Evolutionary conservation across 2,113 vertebrate species (phyloP), one percentile per base, ranked within the genome.

Genomic region (Eclectus roratus): DNA sequence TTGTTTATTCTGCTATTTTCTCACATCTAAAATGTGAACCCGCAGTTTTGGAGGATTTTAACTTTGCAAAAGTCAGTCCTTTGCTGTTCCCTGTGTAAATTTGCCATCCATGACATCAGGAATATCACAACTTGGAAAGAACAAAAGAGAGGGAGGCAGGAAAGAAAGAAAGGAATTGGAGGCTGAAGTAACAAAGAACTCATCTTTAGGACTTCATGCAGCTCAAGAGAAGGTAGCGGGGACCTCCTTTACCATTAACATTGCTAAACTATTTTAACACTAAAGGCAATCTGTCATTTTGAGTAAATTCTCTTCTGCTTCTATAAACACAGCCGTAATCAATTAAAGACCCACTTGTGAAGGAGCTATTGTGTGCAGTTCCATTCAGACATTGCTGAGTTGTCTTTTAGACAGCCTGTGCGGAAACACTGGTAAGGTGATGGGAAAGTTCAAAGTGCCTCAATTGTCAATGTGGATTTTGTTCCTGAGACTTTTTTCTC

Each of bases 321-420:
- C 97, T 97, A 94, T 98, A 98, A 98, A 98, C 98, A 98, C 97
- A 98, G 98, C 97, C 93, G 93, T 97, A 97, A 98, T 98, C 98
- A 98, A 98, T 98, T 98, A 98, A 98, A 98, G 97, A 94, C 91
- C 73, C 55, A 85, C 96, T 98, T 97, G 97, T 98, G 96, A 98
- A 98, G 97, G 97, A 96, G 95, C 97, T 97, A 97, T 98, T 98
- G 98, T 98, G 91, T 96, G 91, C 92, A 37, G 86, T 79, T 96
- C 89, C 94, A 97, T 97, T 97, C 95, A 97, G 94, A 97, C 97
- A 89, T 89, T 96, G 94, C 96, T 96, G 96, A 96, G 94, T 97
- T 97, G 96, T 97, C 96, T 96, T 97, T 97, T 95, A 94, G 96
- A 86, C 95, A 85, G 92, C 94, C 97, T 91, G 81, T 97, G 96